Evolutionary conservation across 2,888 invertebrate species (phyloP).

Genomic region (Liodrosophila aerea): DNA sequence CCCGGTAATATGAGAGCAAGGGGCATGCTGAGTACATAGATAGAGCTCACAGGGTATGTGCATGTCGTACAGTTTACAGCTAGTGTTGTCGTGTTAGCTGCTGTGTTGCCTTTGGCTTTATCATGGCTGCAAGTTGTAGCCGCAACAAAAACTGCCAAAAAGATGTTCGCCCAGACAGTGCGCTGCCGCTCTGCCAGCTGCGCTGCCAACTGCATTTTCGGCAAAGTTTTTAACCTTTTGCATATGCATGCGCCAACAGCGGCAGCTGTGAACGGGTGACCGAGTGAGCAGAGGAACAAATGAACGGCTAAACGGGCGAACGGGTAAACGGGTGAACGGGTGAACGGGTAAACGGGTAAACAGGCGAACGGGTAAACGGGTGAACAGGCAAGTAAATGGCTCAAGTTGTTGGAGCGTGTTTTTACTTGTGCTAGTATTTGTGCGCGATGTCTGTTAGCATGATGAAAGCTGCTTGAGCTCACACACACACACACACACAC

Average conservation of each 20-base stretch:
- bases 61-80: not conserved
- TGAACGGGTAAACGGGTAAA: conserved; percentile 8
- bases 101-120: conserved; percentile 56
- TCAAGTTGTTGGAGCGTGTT: conserved; percentile 53
- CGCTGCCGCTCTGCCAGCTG: conserved; percentile 9
- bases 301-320: conserved; percentile 3
- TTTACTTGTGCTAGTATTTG: conserved; percentile 29
- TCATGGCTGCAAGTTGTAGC: conserved; percentile 58
- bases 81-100: not conserved
- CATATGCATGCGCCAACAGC: conserved; percentile 53
- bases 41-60: not conserved
- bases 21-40: no score
- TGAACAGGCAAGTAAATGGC: conserved; percentile 34
- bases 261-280: conserved; percentile 4
- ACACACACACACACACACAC: conserved; percentile 11
- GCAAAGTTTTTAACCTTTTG: conserved; percentile 69
- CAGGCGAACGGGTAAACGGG: conserved; percentile 10
- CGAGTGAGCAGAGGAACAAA: conserved; percentile 1
- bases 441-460: conserved; percentile 35
- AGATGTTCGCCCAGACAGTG: conserved; percentile 31
- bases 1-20: no score
- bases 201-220: conserved; percentile 46
- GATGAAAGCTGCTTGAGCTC: conserved; percentile 32
- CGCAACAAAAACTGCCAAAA: conserved; percentile 54
- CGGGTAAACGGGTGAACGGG: conserved; percentile 13